Base-by-base conservation (phyloP, 2,113 vertebrate species). In the Otis tarda region DNA sequence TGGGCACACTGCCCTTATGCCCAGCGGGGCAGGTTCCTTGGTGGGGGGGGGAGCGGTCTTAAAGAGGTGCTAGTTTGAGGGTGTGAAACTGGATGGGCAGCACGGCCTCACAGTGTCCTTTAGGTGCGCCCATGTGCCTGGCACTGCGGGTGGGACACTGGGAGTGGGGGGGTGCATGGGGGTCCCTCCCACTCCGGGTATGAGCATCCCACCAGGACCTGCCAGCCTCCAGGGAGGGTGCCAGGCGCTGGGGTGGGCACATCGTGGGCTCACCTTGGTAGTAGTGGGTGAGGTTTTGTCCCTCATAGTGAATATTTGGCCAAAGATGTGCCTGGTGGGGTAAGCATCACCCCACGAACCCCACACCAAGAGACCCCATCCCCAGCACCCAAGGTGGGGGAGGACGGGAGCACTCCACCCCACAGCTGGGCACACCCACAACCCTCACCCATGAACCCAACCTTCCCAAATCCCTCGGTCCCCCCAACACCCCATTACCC, bases 181-280 rank as follows among this genome's bases (percentile, higher is more conserved):
- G 16, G 20, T 59, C 45, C 31, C 43, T 0, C 0, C 23, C n/a
- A 23, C 1, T 2, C 39, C 30, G 63, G n/a, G 25, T 55, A 14
- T 37, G 37, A 30, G 35, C 25, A 61, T 16, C 28, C 28, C 27
- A n/a, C 6, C 27, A 45, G 31, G 22, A 27, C 14, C 45, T 55
- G 39, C 23, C 19, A 17, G n/a, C 18, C 81, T 24, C 17, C 61
- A 39, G 27, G 31, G 18, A 68, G 28, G 20, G 23, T 74, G 43
- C 23, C 77, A 59, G 23, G 55, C 19, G 59, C 71, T n/a, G 59
- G 23, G 35, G 18, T 56, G 31, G 35, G 31, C 35, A 61, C 22
- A n/a, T 0, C 0, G 30, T 2, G 4, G 64, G 64, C 35, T 56
- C 39, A 56, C 35, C 24, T 6, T 6, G 1, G 35, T 39, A 52